Percentiles rank a stretch among this genome's conserved stretches.
phyloP scores from a whole-genome alignment of 2,888 invertebrate species.

The Metacarcinus magister region DNA sequence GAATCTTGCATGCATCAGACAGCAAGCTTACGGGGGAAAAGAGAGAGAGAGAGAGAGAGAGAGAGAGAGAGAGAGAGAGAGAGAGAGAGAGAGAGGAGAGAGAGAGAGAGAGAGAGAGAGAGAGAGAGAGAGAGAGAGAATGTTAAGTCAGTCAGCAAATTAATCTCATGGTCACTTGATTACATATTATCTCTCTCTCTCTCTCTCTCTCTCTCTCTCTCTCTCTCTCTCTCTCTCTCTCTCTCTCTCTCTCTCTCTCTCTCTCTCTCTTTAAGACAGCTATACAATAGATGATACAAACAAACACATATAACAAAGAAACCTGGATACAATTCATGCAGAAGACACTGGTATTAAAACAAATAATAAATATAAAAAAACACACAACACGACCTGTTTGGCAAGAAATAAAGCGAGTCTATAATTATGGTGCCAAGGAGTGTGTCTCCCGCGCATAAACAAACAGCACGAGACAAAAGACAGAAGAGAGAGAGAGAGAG shows the following conservation, averaged over 20 bases:
- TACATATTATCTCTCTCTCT: too few relatives aligned
- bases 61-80: constrained; percentile 59
- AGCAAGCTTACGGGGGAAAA: neutral
- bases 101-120: constrained; percentile 43
- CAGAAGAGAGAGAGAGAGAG: too few relatives aligned
- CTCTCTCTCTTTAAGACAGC: too few relatives aligned
- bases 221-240: constrained; percentile 55
- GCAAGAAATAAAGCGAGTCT: too few relatives aligned
- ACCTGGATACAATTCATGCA: neutral
- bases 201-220: constrained; percentile 17
- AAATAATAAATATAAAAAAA: neutral
- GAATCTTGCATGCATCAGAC: neutral
- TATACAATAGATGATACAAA: too few relatives aligned
- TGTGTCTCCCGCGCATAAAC: neutral
- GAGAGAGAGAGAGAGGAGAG: constrained; percentile 60
- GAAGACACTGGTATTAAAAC: neutral
- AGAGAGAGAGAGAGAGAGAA: constrained; percentile 47
- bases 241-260: constrained; percentile 22
- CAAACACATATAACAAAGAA: neutral
- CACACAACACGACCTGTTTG: too few relatives aligned
- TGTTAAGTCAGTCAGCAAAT: too few relatives aligned
- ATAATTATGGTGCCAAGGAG: too few relatives aligned
- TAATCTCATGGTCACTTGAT: neutral
- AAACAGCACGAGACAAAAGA: neutral
- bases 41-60: constrained; percentile 69